Conservation (phyloP, 2,113 vertebrate species). For the Peromyscus polionotus region DNA sequence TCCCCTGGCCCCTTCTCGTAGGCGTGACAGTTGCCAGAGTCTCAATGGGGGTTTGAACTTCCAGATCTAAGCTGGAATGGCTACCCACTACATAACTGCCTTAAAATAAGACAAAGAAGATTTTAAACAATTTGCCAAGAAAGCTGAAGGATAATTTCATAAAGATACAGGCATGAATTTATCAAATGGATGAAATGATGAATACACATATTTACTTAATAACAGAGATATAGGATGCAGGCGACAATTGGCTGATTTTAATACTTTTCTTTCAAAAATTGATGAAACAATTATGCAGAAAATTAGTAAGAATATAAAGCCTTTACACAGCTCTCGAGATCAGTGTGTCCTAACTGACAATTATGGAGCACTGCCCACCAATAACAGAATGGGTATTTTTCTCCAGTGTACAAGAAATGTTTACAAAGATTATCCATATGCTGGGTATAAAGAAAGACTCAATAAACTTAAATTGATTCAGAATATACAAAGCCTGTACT, state of each 20-base stretch:
- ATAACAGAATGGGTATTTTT: background rate
- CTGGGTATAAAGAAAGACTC: slow-evolving; percentile 46
- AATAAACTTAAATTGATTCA: slow-evolving; percentile 40
- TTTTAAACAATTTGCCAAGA: background rate
- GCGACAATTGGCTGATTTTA: background rate
- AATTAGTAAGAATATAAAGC: background rate
- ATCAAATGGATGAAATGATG: background rate
- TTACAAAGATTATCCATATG: slow-evolving; percentile 50
- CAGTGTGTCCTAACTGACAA: background rate
- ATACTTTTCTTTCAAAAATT: background rate
- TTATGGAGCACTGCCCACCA: background rate
- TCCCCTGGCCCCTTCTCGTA: no score
- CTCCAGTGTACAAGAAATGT: slow-evolving; percentile 35
- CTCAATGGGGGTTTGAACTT: no score
- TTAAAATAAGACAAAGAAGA: background rate
- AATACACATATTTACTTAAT: background rate
- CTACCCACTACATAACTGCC: background rate
- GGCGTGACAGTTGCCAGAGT: no score
- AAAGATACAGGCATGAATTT: background rate
- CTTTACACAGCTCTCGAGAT: background rate
- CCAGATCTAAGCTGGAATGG: no score
- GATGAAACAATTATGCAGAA: background rate
- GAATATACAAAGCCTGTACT: slow-evolving; percentile 9
- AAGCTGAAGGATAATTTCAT: background rate
- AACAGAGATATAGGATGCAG: background rate